Evolutionary conservation across 2,888 invertebrate genomes (phyloP).

Genomic region (Drosophila melanosoma): DNA sequence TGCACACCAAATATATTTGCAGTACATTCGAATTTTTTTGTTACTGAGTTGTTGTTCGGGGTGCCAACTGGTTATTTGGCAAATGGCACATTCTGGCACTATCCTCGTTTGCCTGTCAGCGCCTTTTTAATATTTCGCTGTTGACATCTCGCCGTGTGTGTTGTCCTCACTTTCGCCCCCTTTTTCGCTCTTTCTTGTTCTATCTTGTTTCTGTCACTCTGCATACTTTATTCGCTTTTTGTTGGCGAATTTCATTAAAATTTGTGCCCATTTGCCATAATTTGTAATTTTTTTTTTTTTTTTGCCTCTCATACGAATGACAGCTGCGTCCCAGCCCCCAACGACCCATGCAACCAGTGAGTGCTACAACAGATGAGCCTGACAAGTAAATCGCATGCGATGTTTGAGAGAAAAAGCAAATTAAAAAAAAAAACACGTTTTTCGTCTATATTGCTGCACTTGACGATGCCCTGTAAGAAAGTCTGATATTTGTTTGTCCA

Average conservation of each 20-base stretch:
- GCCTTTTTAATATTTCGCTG: conserved; percentile 68
- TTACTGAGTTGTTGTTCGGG: conserved; percentile 1
- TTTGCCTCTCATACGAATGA: conserved; percentile 61
- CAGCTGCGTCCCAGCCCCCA: conserved; percentile 36
- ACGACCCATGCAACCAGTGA: conserved; percentile 10
- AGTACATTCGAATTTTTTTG: conserved; percentile 16
- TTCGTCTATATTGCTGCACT: not conserved
- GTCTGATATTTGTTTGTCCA: not conserved
- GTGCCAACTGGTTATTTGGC: conserved; percentile 30
- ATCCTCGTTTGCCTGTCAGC: conserved; percentile 51
- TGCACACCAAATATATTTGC: not conserved
- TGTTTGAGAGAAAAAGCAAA: conserved; percentile 29
- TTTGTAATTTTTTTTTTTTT: conserved; percentile 58
- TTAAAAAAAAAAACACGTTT: conserved; percentile 3
- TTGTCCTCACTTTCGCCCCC: conserved; percentile 4
- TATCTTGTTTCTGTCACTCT: conserved; percentile 20
- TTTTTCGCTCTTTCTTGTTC: not conserved
- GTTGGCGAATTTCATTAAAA: conserved; percentile 79
- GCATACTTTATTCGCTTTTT: conserved; percentile 54
- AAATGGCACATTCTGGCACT: conserved; percentile 26
- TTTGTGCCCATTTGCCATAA: conserved; percentile 80
- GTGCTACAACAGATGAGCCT: conserved; percentile 72
- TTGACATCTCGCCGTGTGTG: conserved; percentile 64
- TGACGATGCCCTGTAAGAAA: conserved; percentile 3
- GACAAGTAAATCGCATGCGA: conserved; percentile 64